phyloP scores from a whole-genome alignment of 2,113 vertebrate genomes.

The Capra hircus region DNA sequence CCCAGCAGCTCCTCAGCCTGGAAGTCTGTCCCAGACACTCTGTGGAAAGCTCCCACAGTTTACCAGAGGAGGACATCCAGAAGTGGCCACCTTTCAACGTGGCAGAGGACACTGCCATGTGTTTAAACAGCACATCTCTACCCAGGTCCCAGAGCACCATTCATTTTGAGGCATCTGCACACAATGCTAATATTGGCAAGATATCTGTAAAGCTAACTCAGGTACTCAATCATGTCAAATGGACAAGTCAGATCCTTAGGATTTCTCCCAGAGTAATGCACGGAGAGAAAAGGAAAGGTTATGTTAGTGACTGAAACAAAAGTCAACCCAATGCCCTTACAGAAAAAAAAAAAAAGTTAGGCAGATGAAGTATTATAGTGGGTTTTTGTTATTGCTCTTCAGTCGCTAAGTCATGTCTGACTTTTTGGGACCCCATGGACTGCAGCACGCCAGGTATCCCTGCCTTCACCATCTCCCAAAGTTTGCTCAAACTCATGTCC shows the following conservation, averaged over 20 bases:
- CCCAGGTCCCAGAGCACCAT: neutral
- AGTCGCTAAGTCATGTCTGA: neutral
- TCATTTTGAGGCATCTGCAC: conserved; percentile 47
- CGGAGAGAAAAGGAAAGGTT: conserved; percentile 38
- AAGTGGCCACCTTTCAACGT: neutral
- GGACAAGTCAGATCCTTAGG: conserved; percentile 9
- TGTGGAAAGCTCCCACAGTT: accelerated
- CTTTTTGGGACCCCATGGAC: neutral
- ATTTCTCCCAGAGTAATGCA: conserved; percentile 19
- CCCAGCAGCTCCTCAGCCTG: neutral
- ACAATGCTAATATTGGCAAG: conserved; percentile 58
- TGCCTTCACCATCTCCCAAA: neutral
- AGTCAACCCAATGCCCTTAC: neutral
- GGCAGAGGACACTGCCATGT: conserved; percentile 18
- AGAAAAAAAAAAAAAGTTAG: neutral
- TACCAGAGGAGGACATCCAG: neutral
- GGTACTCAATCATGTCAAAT: conserved; percentile 51
- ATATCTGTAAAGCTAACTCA: conserved; percentile 48
- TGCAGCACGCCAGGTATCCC: neutral
- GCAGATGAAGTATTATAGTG: neutral
- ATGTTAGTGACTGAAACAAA: neutral
- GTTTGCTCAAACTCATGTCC: neutral
- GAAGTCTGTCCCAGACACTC: neutral
- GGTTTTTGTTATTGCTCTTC: neutral
- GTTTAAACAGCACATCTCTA: conserved; percentile 42